These are phyloP conservation scores for Boleophthalmus pectinirostris DNA, from an alignment of 2,113 vertebrate species.

Conservation along the genomic window DNA sequence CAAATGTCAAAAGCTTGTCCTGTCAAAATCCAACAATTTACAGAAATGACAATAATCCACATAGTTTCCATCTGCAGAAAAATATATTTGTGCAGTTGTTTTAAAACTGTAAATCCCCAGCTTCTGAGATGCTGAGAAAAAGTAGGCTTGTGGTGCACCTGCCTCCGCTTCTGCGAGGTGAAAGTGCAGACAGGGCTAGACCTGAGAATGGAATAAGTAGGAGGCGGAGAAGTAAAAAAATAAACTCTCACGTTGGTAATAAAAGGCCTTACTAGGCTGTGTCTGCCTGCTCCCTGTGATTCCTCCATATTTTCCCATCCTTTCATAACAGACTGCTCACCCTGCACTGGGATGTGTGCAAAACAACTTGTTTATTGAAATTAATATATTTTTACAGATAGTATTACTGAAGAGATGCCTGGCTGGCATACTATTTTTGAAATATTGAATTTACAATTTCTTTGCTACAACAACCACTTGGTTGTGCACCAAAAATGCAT, in stretches of 20 bases:
- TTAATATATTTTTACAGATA: not conserved
- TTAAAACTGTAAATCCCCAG: constrained; percentile 16
- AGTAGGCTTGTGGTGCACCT: constrained; percentile 6
- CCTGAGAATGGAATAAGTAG: constrained; percentile 33
- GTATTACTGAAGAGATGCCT: not conserved
- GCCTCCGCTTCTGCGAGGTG: constrained; percentile 9
- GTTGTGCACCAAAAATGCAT: too few relatives aligned
- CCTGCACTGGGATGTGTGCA: constrained; percentile 7
- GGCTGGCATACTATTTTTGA: too few relatives aligned
- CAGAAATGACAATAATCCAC: constrained; percentile 32
- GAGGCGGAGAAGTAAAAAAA: constrained; percentile 49
- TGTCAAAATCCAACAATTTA: constrained; percentile 26
- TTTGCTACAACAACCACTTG: too few relatives aligned
- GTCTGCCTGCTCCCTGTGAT: constrained; percentile 46
- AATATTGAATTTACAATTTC: too few relatives aligned
- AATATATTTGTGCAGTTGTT: constrained; percentile 2
- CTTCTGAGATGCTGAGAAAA: not conserved
- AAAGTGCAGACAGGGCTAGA: constrained; percentile 32
- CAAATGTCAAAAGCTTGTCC: constrained; percentile 14
- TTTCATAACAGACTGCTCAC: constrained; percentile 45
- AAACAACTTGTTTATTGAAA: not conserved
- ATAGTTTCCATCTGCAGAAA: constrained; percentile 22
- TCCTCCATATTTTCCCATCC: not conserved
- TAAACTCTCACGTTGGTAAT: constrained; percentile 63
- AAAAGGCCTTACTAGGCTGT: constrained; percentile 46